Percentiles rank a stretch among this genome's conserved stretches.
Conservation (phyloP, 2,797 vertebrate genomes). For the Hydrophis major region DNA sequence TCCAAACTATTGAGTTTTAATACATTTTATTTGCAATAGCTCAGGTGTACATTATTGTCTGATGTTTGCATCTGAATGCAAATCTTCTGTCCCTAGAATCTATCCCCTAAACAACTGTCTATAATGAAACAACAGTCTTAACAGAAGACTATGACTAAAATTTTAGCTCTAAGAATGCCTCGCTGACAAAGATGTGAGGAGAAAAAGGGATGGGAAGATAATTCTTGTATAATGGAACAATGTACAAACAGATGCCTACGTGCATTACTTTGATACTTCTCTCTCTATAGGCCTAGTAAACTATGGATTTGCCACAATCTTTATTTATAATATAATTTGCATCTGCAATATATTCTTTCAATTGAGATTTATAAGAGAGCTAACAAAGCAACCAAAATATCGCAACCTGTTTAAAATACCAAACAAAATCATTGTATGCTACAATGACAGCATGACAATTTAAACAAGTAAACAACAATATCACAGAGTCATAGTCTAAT, state of each 20-base stretch:
- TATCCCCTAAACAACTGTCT: background rate
- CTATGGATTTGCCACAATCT: background rate
- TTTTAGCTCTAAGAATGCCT: background rate
- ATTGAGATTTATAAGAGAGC: background rate
- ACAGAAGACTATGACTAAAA: background rate
- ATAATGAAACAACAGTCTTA: background rate
- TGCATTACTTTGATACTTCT: background rate
- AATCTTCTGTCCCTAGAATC: background rate
- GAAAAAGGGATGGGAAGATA: background rate
- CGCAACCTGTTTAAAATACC: background rate
- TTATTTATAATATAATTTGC: background rate
- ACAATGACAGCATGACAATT: background rate
- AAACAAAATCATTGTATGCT: background rate
- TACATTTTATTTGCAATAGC: conserved; percentile 26
- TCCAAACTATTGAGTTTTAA: conserved; percentile 18
- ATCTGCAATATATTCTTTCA: background rate
- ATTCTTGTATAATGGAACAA: background rate
- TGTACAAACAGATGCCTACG: background rate
- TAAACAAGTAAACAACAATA: background rate
- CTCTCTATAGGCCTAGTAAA: background rate
- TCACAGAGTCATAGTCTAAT: background rate
- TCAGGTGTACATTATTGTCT: background rate
- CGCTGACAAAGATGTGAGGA: background rate
- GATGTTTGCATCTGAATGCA: conserved; percentile 39
- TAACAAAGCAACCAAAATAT: conserved; percentile 1